These are phyloP conservation scores for Vanessa tameamea DNA, from an alignment of 1,140 invertebrate genomes.

Conservation along the genomic window DNA sequence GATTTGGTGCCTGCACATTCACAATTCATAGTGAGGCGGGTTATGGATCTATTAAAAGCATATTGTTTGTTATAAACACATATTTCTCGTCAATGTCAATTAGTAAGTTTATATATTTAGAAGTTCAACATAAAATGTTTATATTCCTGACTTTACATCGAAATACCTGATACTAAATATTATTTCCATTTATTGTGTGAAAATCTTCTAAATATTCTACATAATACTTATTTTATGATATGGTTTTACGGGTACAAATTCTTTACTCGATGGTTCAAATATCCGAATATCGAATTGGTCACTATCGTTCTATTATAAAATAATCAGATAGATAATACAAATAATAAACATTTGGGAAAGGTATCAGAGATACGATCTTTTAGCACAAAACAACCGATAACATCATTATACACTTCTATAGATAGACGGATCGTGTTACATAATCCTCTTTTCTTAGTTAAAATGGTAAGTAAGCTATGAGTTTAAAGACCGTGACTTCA, in stretches of 20 bases:
- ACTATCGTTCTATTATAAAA: conserved; percentile 13
- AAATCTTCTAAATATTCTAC: no score
- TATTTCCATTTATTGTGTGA: no score
- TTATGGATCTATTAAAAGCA: conserved; percentile 25
- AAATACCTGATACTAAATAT: no score
- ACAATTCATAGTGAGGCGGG: conserved; percentile 34
- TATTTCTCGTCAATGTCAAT: background rate
- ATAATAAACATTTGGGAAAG: conserved; percentile 29
- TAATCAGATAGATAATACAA: conserved; percentile 13
- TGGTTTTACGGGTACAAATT: background rate
- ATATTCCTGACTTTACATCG: no score
- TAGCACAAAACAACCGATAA: conserved; percentile 45
- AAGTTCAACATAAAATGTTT: no score
- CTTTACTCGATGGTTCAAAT: background rate
- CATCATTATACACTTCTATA: conserved; percentile 48
- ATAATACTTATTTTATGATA: no score
- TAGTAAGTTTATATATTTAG: no score
- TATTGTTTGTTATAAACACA: conserved; percentile 15
- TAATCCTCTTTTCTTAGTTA: conserved; percentile 49
- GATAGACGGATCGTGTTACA: conserved; percentile 57
- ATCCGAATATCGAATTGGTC: conserved; percentile 9
- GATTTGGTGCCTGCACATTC: conserved; percentile 43
- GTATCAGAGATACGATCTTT: conserved; percentile 32
- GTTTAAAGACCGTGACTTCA: background rate
- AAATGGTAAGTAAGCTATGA: conserved; percentile 27